Evolutionary conservation across 1,140 invertebrate genomes (phyloP).

Genomic region (Heterodera carotae): DNA sequence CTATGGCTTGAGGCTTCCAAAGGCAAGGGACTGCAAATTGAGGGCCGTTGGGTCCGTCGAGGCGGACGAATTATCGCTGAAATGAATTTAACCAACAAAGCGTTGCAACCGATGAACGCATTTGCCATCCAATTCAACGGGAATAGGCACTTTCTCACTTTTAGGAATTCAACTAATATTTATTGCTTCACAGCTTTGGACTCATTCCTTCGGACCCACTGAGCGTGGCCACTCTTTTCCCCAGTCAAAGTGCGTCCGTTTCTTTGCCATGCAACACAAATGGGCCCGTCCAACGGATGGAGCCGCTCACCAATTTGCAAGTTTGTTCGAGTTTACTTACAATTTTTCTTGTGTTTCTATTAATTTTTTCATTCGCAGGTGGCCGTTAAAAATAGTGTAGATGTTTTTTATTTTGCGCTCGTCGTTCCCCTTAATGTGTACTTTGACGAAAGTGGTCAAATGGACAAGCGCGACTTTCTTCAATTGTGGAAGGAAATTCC

Average conservation of each 20-base stretch:
- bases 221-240: conserved; percentile 78
- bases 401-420: conserved; percentile 96
- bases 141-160: conserved; percentile 72
- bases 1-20: conserved; percentile 59
- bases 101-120: conserved; percentile 92
- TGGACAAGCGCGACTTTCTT: conserved; percentile 95
- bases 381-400: conserved; percentile 97
- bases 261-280: conserved; percentile 77
- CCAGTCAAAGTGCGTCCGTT: conserved; percentile 80
- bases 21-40: conserved; percentile 86
- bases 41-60: conserved; percentile 87
- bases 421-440: conserved; percentile 88
- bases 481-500: conserved; percentile 99
- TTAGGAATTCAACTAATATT: conserved; percentile 16
- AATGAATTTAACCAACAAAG: conserved; percentile 92
- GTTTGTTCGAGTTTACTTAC: too few relatives aligned
- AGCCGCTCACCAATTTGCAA: conserved; percentile 92
- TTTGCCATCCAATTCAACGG: conserved; percentile 99
- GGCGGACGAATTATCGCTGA: conserved; percentile 89
- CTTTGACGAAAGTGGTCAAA: conserved; percentile 92
- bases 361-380: conserved; percentile 72
- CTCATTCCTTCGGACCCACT: conserved; percentile 80
- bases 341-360: conserved; percentile 26
- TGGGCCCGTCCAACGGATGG: conserved; percentile 94
- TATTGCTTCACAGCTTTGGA: conserved; percentile 77